Base-by-base conservation (phyloP, 1,140 invertebrate genomes). In the Mamestra configurata region DNA sequence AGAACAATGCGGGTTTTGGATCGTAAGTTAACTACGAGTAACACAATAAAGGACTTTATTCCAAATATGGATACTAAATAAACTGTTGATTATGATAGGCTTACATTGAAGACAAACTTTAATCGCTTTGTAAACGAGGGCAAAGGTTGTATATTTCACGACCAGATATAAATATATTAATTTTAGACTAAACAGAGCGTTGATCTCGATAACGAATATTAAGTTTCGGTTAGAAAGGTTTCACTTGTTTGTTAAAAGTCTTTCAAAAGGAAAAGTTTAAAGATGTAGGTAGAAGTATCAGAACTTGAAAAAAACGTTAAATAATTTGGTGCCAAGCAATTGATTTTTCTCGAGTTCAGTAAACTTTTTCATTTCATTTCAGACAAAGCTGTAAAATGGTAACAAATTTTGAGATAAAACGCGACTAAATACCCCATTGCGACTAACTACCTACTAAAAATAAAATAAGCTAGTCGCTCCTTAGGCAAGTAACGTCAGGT, bases 171-270 rank as follows among this genome's bases (percentile, higher is more conserved):
- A 24, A 55, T 15, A 31, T 55, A n/a, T n/a, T 51, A 49, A 49
- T 49, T n/a, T n/a, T n/a, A 49, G 13, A 49, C 15, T 49, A 49
- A 49, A 49, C 13, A 49, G 10, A 43, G 43, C 15, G 43, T n/a
- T 15, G 43, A n/a, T 49, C 43, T n/a, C 43, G 43, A 24, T 55
- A 55, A 55, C 53, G 20, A 22, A 49, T 49, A 49, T 49, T 49
- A 49, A 49, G 43, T 49, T 49, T 49, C 15, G 43, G 43, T 49
- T 49, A 49, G n/a, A 49, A 49, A 49, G 43, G 13, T 49, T 49
- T 49, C 43, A 49, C 43, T 49, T 49, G 43, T 49, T 49, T 49
- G 43, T 49, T 4, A 46, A 46, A 49, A 15, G 15, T 15, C 13
- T 49, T 49, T n/a, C 15, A 1, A 49, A 49, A 43, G 40, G 2